Percentiles rank a stretch among this genome's conserved stretches.
phyloP scores from a whole-genome alignment of 2,888 invertebrate genomes.

The Chrysopilus asiliformis region DNA sequence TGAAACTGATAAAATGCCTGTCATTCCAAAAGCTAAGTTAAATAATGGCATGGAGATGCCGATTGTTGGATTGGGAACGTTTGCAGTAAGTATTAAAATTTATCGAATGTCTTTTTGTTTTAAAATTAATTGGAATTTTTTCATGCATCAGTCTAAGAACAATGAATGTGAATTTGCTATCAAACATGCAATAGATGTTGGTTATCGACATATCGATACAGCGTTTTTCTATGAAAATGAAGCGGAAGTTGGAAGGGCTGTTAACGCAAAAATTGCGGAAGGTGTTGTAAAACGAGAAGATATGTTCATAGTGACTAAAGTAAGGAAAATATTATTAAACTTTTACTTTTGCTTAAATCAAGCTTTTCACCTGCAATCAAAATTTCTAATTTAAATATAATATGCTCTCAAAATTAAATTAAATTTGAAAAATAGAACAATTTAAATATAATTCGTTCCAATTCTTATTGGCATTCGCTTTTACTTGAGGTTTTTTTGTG shows the following conservation, averaged over 20 bases:
- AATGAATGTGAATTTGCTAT: conserved; percentile 51
- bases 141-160: conserved; percentile 44
- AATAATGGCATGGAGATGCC: conserved; percentile 37
- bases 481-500: no score
- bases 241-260: conserved; percentile 51
- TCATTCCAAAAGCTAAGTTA: no score
- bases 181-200: conserved; percentile 56
- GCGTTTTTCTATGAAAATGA: conserved; percentile 55
- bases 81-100: not conserved
- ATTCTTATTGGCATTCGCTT: no score
- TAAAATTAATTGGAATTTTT: not conserved
- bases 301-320: conserved; percentile 47
- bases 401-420: no score
- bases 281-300: conserved; percentile 54
- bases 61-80: conserved; percentile 47
- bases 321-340: conserved; percentile 9
- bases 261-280: conserved; percentile 47
- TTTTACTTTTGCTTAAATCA: not conserved
- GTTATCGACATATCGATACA: conserved; percentile 56
- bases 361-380: no score
- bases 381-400: no score
- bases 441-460: no score
- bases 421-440: no score
- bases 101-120: not conserved
- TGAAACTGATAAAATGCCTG: no score